phyloP scores from a whole-genome alignment of 2,888 invertebrate species.

The Leucoptera coffeella region DNA sequence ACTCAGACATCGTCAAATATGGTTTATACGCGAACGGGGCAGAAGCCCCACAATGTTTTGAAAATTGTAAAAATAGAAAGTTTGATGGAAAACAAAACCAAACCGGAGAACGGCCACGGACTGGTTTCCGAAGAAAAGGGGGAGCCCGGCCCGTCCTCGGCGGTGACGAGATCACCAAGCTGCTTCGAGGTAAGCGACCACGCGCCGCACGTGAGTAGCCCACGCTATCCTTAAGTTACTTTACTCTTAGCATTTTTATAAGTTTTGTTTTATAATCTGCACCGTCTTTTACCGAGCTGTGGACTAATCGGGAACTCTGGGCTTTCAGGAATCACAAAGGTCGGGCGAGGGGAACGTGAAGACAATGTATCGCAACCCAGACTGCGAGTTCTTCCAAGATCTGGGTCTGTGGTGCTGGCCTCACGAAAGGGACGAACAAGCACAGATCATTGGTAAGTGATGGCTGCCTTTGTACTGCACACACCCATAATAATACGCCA shows the following conservation, averaged over 20 bases:
- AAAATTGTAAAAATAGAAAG: constrained; percentile 48
- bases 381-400: constrained; percentile 68
- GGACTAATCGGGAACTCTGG: constrained; percentile 38
- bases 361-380: constrained; percentile 41
- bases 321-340: constrained; percentile 32
- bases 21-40: constrained; percentile 52
- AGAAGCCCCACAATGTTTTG: constrained; percentile 41
- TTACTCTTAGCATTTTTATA: neutral
- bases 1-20: constrained; percentile 44
- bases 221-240: neutral
- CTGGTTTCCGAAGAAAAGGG: constrained; percentile 27
- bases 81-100: constrained; percentile 41
- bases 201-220: constrained; percentile 27
- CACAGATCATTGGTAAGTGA: constrained; percentile 39
- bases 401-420: constrained; percentile 56
- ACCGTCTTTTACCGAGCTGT: constrained; percentile 16
- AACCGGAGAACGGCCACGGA: constrained; percentile 30
- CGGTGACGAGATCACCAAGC: constrained; percentile 22
- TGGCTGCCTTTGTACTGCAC: constrained; percentile 1
- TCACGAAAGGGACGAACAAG: constrained; percentile 42
- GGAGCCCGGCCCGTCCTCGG: constrained; percentile 16
- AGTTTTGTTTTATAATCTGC: constrained; percentile 9
- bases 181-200: constrained; percentile 34
- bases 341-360: too few species aligned
- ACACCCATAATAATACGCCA: too few species aligned